These are phyloP conservation scores for Rhyacophila brunnea DNA, from an alignment of 1,140 invertebrate species.

Conservation along the genomic window DNA sequence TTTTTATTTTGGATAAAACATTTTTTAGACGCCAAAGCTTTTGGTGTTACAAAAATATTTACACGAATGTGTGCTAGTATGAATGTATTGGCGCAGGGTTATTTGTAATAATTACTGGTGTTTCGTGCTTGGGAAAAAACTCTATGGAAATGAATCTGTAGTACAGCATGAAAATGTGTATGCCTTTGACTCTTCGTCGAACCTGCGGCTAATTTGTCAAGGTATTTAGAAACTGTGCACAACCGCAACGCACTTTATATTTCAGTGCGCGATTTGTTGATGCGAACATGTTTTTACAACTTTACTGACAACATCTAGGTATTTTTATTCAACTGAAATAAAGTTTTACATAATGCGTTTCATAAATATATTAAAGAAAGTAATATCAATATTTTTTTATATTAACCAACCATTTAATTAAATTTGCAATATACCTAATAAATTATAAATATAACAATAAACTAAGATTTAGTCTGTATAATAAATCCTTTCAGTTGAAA, in stretches of 20 bases:
- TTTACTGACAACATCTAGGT: conserved; percentile 36
- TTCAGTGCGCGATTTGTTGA: conserved; percentile 13
- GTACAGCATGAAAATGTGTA: conserved; percentile 10
- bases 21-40: conserved; percentile 10
- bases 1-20: conserved; percentile 10
- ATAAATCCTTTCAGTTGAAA: too few species aligned
- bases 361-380: too few species aligned
- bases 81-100: conserved; percentile 13
- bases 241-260: conserved; percentile 26
- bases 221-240: conserved; percentile 1
- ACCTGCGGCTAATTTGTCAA: background rate
- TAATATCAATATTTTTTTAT: too few species aligned
- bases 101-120: too few species aligned
- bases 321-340: too few species aligned
- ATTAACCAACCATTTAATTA: too few species aligned
- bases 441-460: too few species aligned
- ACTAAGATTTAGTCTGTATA: too few species aligned
- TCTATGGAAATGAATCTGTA: background rate
- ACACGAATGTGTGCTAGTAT: conserved; percentile 13
- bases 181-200: conserved; percentile 1
- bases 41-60: conserved; percentile 7
- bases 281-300: background rate
- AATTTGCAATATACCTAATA: too few species aligned
- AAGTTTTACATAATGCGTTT: too few species aligned
- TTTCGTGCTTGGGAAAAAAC: too few species aligned